Conservation (phyloP, 1,140 invertebrate species). For the Linepithema humile region DNA sequence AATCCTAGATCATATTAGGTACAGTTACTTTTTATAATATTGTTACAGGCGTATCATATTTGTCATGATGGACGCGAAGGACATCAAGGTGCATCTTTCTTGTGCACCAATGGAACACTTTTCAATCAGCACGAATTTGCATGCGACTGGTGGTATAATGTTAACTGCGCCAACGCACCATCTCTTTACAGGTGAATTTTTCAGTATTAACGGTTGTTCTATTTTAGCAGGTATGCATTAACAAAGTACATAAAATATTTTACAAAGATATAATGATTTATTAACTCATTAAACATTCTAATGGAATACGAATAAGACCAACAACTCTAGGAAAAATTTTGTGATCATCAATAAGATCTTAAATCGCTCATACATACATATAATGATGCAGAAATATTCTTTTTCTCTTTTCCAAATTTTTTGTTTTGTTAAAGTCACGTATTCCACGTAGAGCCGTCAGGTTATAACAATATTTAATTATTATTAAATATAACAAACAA, state of each 20-base stretch:
- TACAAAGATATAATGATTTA: neutral
- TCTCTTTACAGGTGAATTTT: conserved; percentile 86
- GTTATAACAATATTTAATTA: too few species aligned
- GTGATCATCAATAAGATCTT: too few species aligned
- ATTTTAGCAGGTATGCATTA: neutral
- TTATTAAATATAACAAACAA: conserved; percentile 1
- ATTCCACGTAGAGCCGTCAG: too few species aligned
- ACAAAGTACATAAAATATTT: neutral
- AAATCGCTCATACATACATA: too few species aligned
- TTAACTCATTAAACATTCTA: too few species aligned
- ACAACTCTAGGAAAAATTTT: too few species aligned
- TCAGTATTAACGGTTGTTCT: neutral
- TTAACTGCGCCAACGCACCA: conserved; percentile 90
- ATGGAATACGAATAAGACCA: too few species aligned
- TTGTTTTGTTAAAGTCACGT: too few species aligned
- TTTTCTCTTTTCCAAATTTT: too few species aligned
- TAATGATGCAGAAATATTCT: too few species aligned
- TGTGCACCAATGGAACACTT: conserved; percentile 95
- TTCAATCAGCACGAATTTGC: conserved; percentile 95
- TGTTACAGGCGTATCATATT: conserved; percentile 90
- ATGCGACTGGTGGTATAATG: conserved; percentile 97
- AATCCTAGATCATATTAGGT: too few species aligned
- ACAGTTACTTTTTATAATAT: neutral
- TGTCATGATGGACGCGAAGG: conserved; percentile 93
- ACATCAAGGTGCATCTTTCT: conserved; percentile 91